These are phyloP conservation scores for Thunnus albacares DNA, from an alignment of 2,797 vertebrate species.

Conservation along the genomic window DNA sequence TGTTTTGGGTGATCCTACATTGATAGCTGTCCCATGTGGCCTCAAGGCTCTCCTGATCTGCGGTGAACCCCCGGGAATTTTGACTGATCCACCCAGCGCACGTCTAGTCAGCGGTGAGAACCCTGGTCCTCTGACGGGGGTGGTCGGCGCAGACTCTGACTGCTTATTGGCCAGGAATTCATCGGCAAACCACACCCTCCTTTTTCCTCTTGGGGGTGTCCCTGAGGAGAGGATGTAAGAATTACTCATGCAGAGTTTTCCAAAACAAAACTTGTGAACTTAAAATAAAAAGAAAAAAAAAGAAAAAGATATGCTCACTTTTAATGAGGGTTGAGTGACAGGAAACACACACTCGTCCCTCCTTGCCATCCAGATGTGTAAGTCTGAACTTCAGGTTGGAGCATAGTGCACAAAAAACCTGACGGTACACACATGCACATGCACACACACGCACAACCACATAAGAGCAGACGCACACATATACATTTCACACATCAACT, in stretches of 20 bases:
- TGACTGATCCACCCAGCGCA: constrained; percentile 48
- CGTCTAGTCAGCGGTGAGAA: constrained; percentile 87
- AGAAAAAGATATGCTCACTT: constrained; percentile 84
- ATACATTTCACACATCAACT: constrained; percentile 15
- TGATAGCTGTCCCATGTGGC: constrained; percentile 58
- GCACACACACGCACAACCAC: constrained; percentile 20
- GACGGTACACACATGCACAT: constrained; percentile 50
- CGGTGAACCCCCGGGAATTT: constrained; percentile 83
- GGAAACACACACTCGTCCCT: constrained; percentile 96
- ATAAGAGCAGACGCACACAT: constrained; percentile 3
- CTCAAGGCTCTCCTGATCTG: constrained; percentile 83
- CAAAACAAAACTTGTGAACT: background rate
- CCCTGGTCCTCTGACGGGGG: constrained; percentile 88
- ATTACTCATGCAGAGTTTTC: background rate
- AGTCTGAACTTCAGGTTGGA: constrained; percentile 96
- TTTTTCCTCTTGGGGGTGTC: constrained; percentile 91
- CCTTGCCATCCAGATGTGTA: constrained; percentile 96
- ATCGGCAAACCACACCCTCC: constrained; percentile 99
- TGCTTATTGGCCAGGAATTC: constrained; percentile 92
- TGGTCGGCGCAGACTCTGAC: constrained; percentile 93
- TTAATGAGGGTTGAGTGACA: constrained; percentile 96
- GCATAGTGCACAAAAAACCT: constrained; percentile 98
- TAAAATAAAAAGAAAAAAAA: background rate
- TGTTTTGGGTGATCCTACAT: constrained; percentile 56
- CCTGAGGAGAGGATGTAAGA: constrained; percentile 60